Conservation (phyloP, 2,888 invertebrate genomes). For the Atethmia centrago region DNA sequence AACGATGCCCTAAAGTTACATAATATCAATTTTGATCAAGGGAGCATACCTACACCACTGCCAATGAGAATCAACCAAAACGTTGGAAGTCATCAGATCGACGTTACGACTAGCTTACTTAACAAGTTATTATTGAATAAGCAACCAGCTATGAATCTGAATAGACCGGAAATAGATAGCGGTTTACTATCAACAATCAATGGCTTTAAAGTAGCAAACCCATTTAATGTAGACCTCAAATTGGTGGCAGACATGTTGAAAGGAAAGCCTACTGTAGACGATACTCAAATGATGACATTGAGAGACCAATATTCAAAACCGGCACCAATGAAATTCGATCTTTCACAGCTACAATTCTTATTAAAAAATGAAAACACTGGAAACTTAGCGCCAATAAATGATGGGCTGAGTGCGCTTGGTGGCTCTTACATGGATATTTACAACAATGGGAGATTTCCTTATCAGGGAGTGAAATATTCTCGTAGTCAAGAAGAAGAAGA, state of each 20-base stretch:
- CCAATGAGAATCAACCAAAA: slow-evolving; percentile 86
- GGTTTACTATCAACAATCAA: slow-evolving; percentile 84
- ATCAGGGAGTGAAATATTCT: slow-evolving; percentile 86
- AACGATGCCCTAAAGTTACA: slow-evolving; percentile 77
- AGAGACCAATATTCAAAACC: slow-evolving; percentile 81
- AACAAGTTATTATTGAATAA: slow-evolving; percentile 82
- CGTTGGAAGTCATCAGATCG: slow-evolving; percentile 85
- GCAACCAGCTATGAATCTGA: slow-evolving; percentile 72
- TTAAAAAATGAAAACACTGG: slow-evolving; percentile 82
- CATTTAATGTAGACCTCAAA: slow-evolving; percentile 88
- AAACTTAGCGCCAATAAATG: slow-evolving; percentile 73
- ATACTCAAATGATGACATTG: slow-evolving; percentile 77
- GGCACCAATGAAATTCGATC: slow-evolving; percentile 80
- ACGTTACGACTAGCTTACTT: slow-evolving; percentile 81
- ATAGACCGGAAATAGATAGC: slow-evolving; percentile 82
- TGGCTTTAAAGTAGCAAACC: slow-evolving; percentile 88
- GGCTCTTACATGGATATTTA: slow-evolving; percentile 83
- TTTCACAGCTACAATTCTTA: slow-evolving; percentile 82
- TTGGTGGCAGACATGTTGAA: slow-evolving; percentile 87
- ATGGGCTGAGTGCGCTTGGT: slow-evolving; percentile 75
- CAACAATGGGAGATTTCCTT: slow-evolving; percentile 80
- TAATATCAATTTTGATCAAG: slow-evolving; percentile 81
- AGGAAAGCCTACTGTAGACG: slow-evolving; percentile 82
- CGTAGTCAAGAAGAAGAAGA: slow-evolving; percentile 88
- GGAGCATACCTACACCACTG: slow-evolving; percentile 78